Conservation (phyloP, 1,140 invertebrate species). For the Gyrodactylus salaris region DNA sequence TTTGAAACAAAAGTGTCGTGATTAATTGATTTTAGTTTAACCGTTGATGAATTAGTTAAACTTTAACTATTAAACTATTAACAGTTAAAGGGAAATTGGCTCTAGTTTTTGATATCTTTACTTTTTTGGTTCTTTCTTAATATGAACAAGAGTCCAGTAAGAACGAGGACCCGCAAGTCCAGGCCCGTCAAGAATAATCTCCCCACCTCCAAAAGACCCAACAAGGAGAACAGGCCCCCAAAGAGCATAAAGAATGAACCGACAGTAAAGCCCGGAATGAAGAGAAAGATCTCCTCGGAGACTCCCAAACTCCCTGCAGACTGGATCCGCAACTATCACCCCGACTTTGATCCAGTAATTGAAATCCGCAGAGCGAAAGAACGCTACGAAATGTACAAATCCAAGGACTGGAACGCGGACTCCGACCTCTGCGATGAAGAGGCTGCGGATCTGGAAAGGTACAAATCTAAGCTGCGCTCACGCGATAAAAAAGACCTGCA, state of each 20-base stretch:
- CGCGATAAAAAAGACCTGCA: constrained; percentile 3
- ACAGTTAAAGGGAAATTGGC: too few species aligned
- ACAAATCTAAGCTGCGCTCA: not conserved
- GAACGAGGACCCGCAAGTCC: too few species aligned
- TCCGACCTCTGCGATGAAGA: not conserved
- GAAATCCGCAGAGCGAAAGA: not conserved
- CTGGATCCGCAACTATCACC: not conserved
- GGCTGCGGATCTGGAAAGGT: not conserved
- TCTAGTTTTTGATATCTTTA: too few species aligned
- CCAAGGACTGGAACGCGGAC: not conserved
- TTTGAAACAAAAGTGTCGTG: too few species aligned
- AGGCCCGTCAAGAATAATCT: not conserved
- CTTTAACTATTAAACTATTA: too few species aligned
- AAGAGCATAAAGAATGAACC: too few species aligned
- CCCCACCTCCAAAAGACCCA: too few species aligned
- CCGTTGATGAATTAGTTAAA: too few species aligned
- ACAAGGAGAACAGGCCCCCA: too few species aligned
- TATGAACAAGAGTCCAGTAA: too few species aligned
- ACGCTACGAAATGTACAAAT: not conserved
- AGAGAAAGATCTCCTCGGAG: not conserved
- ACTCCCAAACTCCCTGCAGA: not conserved
- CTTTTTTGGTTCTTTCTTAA: too few species aligned
- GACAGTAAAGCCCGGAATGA: not conserved
- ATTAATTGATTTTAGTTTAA: too few species aligned
- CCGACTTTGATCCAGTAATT: not conserved